These are phyloP conservation scores for Drosophila bocki DNA, from an alignment of 1,140 invertebrate species.

Conservation along the genomic window DNA sequence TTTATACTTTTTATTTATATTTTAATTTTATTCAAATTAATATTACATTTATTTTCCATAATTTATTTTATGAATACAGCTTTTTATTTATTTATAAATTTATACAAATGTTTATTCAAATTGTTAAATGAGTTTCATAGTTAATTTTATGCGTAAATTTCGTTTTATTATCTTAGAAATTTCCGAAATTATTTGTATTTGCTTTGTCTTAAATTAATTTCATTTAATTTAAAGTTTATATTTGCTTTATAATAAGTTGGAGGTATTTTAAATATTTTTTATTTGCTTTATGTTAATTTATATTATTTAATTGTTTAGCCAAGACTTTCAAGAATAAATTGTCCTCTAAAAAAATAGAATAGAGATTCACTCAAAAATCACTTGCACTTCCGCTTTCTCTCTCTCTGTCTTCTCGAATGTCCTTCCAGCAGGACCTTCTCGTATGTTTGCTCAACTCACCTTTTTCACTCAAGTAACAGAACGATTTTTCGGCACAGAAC, in stretches of 20 bases:
- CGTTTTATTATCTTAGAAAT: background rate
- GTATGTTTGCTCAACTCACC: constrained; percentile 57
- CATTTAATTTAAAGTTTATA: background rate
- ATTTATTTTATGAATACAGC: background rate
- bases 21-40: background rate
- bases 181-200: background rate
- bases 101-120: background rate
- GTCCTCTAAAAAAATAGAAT: background rate
- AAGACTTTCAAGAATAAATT: background rate
- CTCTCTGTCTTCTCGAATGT: constrained; percentile 11
- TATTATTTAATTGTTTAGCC: background rate
- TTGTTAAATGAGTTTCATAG: background rate
- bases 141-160: background rate
- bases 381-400: background rate
- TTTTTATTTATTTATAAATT: background rate
- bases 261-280: background rate
- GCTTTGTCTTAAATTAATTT: background rate
- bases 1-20: background rate
- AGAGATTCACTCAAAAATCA: constrained; percentile 2
- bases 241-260: background rate
- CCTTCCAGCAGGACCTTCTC: constrained; percentile 36
- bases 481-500: constrained; percentile 48
- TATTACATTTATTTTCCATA: background rate
- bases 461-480: constrained; percentile 70
- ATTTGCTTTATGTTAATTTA: background rate